These are phyloP conservation scores for Todiramphus chloris DNA, from an alignment of 2,113 vertebrate genomes.

Conservation along the genomic window DNA sequence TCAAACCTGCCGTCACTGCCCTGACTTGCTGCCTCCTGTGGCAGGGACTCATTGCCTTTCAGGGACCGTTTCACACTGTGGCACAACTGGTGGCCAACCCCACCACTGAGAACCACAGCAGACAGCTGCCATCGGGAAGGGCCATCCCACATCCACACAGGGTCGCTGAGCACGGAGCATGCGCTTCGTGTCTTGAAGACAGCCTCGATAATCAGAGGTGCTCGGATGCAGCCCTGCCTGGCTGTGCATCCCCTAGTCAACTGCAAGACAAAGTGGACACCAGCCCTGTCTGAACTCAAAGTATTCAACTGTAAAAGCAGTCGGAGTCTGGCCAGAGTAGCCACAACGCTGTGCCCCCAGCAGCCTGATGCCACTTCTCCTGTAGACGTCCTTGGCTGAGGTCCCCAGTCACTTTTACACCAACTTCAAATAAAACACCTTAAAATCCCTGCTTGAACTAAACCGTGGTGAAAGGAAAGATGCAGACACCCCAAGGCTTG, in stretches of 20 bases:
- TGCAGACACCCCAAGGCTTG: background rate
- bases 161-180: fast-evolving
- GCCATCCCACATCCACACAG: background rate
- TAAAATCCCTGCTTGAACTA: background rate
- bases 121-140: background rate
- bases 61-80: fast-evolving
- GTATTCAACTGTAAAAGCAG: background rate
- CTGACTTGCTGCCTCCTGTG: background rate
- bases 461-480: background rate
- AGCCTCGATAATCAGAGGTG: background rate
- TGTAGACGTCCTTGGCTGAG: background rate
- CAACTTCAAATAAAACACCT: background rate
- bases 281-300: background rate
- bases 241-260: background rate
- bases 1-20: background rate
- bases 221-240: background rate
- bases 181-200: fast-evolving
- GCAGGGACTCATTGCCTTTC: background rate
- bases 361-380: background rate
- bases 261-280: background rate
- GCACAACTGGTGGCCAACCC: background rate
- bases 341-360: fast-evolving
- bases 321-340: background rate
- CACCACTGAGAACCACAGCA: fast-evolving
- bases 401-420: background rate